Evolutionary conservation across 1,140 invertebrate genomes (phyloP).

Genomic region (Bradynema listronoti): DNA sequence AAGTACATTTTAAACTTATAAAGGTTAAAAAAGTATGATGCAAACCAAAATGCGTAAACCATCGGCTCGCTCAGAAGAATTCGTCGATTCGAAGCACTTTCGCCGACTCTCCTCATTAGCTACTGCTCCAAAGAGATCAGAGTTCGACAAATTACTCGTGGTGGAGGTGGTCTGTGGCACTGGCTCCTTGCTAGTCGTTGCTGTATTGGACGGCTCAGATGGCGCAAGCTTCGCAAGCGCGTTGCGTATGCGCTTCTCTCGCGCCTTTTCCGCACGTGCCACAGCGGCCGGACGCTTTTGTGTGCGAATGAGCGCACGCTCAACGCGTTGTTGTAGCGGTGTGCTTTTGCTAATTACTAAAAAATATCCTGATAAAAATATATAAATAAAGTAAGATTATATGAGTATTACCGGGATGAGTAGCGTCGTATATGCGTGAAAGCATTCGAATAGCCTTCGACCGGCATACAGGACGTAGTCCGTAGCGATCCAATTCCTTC

Average conservation of each 20-base stretch:
- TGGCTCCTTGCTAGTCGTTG: not conserved
- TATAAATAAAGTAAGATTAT: not conserved
- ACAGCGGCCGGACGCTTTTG: not conserved
- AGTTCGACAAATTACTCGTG: not conserved
- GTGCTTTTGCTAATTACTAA: conserved; percentile 5
- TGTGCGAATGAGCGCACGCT: not conserved
- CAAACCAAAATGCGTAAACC: no score
- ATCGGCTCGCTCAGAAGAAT: not conserved
- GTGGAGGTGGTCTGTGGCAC: not conserved
- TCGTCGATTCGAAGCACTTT: not conserved
- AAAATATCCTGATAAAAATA: not conserved
- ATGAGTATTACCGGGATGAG: conserved; percentile 32
- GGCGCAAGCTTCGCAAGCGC: not conserved
- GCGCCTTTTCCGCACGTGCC: not conserved
- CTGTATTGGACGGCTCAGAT: no score
- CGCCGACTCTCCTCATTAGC: not conserved
- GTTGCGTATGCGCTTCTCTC: conserved; percentile 1
- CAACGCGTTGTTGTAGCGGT: not conserved
- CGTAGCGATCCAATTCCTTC: conserved; percentile 23
- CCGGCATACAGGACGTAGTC: conserved; percentile 24
- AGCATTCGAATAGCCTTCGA: conserved; percentile 23
- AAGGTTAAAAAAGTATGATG: no score
- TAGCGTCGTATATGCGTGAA: conserved; percentile 20
- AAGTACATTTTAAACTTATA: no score
- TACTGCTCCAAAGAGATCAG: not conserved